Base-by-base conservation (phyloP, 2,113 vertebrate genomes). In the Atractosteus spatula region DNA sequence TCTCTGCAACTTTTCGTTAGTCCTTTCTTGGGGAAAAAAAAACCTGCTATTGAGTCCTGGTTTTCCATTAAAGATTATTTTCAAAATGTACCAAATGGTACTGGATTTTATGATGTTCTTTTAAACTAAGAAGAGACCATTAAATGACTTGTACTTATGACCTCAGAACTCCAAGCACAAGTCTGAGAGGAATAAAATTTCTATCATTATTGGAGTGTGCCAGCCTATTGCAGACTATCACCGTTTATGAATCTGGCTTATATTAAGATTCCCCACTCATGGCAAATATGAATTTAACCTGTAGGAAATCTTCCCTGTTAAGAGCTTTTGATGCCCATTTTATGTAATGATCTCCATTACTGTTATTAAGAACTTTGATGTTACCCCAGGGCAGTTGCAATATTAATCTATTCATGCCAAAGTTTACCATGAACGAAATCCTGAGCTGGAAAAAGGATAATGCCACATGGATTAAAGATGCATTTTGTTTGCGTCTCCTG, bases 391-490 rank as follows among this genome's bases (percentile, higher is more conserved):
- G 69, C 71, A 68, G 62, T 78, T 85, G 86, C 74, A 73, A 71
- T 55, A 42, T 78, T 14, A 78, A 64, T 42, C 66, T 75, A 86
- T 83, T 87, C 84, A 87, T 68, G 51, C 65, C 0, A 67, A 78
- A 68, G 70, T 71, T 69, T 69, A 13, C 73, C 66, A 73, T 29
- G 70, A 68, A 62, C 11, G 43, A 77, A 41, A 75, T 29, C 79
- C 69, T 79, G 61, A 73, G 71, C 78, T 80, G 77, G 55, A 71
- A 80, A 76, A 14, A 45, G 47, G 61, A 71, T 65, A 13, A 55
- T 4, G 12, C 41, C 74, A 63, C 57, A 4, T 41, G 55, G 83
- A 86, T 88, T 82, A 90, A 85, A 81, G 76, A 87, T 81, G 75
- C 54, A 59, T 85, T 87, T 85, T 79, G 70, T 82, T 80, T 70